Evolutionary conservation across 2,113 vertebrate genomes (phyloP), one percentile per base, ranked within the genome.

Genomic region (Micromys minutus): DNA sequence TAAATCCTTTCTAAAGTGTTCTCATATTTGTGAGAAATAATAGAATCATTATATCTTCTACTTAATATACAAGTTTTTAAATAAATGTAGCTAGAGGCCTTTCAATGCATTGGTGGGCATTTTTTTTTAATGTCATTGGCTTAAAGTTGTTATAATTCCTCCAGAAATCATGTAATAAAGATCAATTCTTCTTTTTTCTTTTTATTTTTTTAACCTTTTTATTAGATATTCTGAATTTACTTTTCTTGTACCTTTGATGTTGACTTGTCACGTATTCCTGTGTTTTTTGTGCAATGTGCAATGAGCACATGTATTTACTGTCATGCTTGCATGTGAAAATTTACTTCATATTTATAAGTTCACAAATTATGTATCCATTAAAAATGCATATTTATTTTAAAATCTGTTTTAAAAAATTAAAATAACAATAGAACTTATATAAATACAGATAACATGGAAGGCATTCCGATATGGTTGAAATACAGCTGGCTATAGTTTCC

Each of bases 281-380:
- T 65, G 47, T 47, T 36, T 3, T 29, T 3, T 69, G 7, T 19
- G 6, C 9, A 77, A 2, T 83, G 5, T 26, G 0, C 26, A 63
- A 12, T 16, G 0, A 19, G 0, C 55, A n/a, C 21, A 21, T 26
- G 0, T 81, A 1, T 65, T 21, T 13, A 13, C 21, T n/a, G 26
- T 4, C 4, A 22, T 69, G 11, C 13, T 26, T 45, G 10, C 0
- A 36, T 24, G 10, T 7, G 8, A 2, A 31, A 83, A 3, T 5
- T 42, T 31, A 6, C 19, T 83, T 19, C 39, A 61, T 61, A 61
- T 61, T 83, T 29, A 16, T 61, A 31, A 74, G 11, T 67, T 84
- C 45, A 72, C 0, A 81, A 45, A 9, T 57, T 3, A 19, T 71
- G 3, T 13, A 87, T 83, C 67, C 3, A 61, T 29, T 63, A 31